phyloP scores from a whole-genome alignment of 2,113 vertebrate genomes.

The Melanotaenia duboulayi region DNA sequence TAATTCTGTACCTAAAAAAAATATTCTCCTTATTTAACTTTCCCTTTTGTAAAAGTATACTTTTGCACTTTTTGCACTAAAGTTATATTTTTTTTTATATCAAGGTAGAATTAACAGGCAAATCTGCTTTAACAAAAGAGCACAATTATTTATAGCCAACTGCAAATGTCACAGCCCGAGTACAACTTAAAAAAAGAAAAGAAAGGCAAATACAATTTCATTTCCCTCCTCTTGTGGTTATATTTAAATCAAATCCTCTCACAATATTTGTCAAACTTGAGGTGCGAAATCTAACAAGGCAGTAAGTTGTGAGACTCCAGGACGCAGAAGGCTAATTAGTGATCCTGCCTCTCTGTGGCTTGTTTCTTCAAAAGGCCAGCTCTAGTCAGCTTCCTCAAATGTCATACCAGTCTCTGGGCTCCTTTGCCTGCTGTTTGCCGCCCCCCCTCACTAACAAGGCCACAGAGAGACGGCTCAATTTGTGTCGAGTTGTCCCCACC shows the following conservation, averaged over 20 bases:
- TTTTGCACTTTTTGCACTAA: background rate
- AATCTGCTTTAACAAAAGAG: constrained; percentile 27
- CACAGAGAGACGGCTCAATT: constrained; percentile 68
- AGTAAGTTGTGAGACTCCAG: constrained; percentile 61
- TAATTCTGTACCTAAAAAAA: no score
- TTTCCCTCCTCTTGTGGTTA: constrained; percentile 12
- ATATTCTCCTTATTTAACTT: no score
- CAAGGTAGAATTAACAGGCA: constrained; percentile 10
- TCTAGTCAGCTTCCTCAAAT: constrained; percentile 73
- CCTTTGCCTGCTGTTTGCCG: constrained; percentile 28
- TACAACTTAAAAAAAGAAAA: constrained; percentile 21
- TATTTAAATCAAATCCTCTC: constrained; percentile 57
- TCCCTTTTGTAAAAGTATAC: no score
- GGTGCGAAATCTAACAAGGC: constrained; percentile 71
- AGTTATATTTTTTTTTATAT: constrained; percentile 6
- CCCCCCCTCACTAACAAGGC: constrained; percentile 70
- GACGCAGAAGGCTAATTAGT: constrained; percentile 74
- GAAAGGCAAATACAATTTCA: constrained; percentile 3
- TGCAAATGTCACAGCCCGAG: constrained; percentile 40
- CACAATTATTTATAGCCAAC: constrained; percentile 15
- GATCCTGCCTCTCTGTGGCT: constrained; percentile 65
- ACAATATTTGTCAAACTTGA: constrained; percentile 64
- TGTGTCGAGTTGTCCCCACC: constrained; percentile 62
- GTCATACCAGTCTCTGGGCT: constrained; percentile 74
- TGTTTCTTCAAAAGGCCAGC: constrained; percentile 79